Evolutionary conservation across 2,113 vertebrate genomes (phyloP).

Genomic region (Coracopsis vasa): DNA sequence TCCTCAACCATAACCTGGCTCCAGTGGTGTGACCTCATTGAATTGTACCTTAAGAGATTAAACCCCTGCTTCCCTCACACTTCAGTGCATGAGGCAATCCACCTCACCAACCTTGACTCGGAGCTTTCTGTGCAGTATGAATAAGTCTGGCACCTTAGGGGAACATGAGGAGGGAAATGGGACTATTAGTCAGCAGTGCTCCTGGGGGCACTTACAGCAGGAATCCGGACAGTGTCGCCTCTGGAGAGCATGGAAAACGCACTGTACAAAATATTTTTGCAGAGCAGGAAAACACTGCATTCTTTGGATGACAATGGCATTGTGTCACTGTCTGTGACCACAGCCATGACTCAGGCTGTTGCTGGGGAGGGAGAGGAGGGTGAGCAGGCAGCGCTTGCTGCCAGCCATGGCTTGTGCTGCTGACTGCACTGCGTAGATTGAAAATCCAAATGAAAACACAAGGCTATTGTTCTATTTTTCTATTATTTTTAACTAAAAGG

Average conservation of each 20-base stretch:
- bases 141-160: not conserved
- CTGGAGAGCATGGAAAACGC: not conserved
- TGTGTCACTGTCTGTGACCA: constrained; percentile 64
- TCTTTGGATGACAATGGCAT: constrained; percentile 52
- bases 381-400: not conserved
- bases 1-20: not conserved
- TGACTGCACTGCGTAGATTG: not conserved
- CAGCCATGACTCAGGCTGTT: constrained; percentile 49
- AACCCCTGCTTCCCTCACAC: not conserved
- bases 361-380: not conserved
- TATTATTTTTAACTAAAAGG: not conserved
- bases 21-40: not conserved
- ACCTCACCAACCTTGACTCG: not conserved
- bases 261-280: constrained; percentile 37
- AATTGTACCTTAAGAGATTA: not conserved
- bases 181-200: constrained; percentile 34
- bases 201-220: not conserved
- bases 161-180: not conserved
- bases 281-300: constrained; percentile 54
- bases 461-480: not conserved
- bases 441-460: constrained; percentile 8
- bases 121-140: not conserved
- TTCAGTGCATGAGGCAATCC: not conserved
- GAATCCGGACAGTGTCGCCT: not conserved
- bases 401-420: not conserved